phyloP scores from a whole-genome alignment of 2,888 invertebrate genomes.

The Phaedon cochleariae region DNA sequence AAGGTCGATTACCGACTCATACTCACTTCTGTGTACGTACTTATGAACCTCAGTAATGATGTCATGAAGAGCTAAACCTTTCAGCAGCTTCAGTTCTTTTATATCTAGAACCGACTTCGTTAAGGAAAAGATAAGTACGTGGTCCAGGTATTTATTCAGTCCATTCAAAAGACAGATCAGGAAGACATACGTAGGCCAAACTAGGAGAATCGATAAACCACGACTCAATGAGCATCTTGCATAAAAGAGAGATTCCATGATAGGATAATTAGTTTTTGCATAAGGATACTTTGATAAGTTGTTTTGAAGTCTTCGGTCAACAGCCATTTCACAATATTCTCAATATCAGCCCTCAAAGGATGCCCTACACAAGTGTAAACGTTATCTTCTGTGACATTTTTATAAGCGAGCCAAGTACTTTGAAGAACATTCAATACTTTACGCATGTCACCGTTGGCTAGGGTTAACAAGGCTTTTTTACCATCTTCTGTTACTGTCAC shows the following conservation, averaged over 20 bases:
- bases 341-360: constrained; percentile 89
- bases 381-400: constrained; percentile 86
- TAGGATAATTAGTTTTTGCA: too few species aligned
- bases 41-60: constrained; percentile 90
- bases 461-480: constrained; percentile 83
- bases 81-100: constrained; percentile 83
- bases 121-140: constrained; percentile 32
- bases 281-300: constrained; percentile 77
- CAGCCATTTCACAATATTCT: constrained; percentile 86
- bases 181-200: too few species aligned
- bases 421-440: constrained; percentile 96
- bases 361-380: constrained; percentile 98
- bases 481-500: constrained; percentile 88
- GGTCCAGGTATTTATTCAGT: too few species aligned
- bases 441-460: constrained; percentile 98
- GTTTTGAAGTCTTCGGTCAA: constrained; percentile 78
- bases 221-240: too few species aligned
- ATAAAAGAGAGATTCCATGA: too few species aligned
- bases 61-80: constrained; percentile 93
- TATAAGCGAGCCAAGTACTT: constrained; percentile 94
- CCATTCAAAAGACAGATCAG: too few species aligned
- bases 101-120: constrained; percentile 67
- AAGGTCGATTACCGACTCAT: not conserved
- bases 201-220: too few species aligned
- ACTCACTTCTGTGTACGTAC: constrained; percentile 87